These are phyloP conservation scores for Amazona guildingii DNA, from an alignment of 2,113 vertebrate genomes.

Conservation along the genomic window DNA sequence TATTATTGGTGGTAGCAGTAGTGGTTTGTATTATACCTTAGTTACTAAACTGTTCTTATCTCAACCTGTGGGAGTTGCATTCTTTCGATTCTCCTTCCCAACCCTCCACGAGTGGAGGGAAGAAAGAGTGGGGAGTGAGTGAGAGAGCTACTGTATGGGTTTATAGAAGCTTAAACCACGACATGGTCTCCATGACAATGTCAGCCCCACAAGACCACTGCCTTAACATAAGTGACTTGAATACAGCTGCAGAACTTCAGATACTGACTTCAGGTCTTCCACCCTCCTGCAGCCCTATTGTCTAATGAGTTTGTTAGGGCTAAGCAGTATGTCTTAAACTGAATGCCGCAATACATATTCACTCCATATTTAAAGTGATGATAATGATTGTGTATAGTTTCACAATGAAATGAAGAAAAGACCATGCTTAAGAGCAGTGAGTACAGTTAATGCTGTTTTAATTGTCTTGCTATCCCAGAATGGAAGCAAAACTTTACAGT, in stretches of 20 bases:
- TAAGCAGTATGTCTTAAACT: not conserved
- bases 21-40: too few relatives aligned
- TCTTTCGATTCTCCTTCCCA: too few relatives aligned
- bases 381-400: fast-evolving
- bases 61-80: too few relatives aligned
- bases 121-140: too few relatives aligned
- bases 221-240: not conserved
- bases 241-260: fast-evolving
- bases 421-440: not conserved
- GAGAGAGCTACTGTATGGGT: too few relatives aligned
- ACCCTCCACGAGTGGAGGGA: too few relatives aligned
- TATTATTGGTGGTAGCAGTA: too few relatives aligned
- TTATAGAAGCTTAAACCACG: too few relatives aligned
- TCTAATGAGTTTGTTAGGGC: not conserved
- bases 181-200: not conserved
- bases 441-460: not conserved
- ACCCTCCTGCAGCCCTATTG: not conserved
- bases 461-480: not conserved
- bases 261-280: not conserved
- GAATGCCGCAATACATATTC: not conserved
- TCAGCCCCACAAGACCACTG: not conserved
- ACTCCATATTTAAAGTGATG: not conserved
- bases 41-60: too few relatives aligned
- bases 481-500: not conserved
- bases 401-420: not conserved